Evolutionary conservation across 1,140 invertebrate genomes (phyloP), one percentile per base, ranked within the genome.

Genomic region (Akabosia matsudoensis): DNA sequence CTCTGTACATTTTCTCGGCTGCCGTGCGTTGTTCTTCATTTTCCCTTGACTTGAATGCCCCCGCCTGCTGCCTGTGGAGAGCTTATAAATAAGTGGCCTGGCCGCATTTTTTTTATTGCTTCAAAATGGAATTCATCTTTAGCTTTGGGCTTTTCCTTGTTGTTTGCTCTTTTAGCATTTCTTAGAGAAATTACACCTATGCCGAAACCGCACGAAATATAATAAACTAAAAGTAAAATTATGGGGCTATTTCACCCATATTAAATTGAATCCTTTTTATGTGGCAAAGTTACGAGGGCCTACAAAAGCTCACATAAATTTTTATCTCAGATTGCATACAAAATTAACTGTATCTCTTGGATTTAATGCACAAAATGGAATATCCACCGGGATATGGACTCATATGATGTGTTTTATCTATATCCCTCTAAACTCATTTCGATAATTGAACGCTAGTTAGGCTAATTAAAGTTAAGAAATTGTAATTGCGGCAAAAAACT

Each of bases 61-160:
- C 61, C 61, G 61, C 30, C 28, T 22, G 61, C 30, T 67, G 61
- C 61, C 61, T 31, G 30, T 30, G 31, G 61, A 28, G 26, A 67
- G 61, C 61, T 67, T 67, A 28, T 67, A 31, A 67, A 67, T 67
- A 67, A 67, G 61, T 31, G 61, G 24, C 1, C 61, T 67, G 61
- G 31, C 61, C 61, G 31, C 61, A 67, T 67, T 67, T 56, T n/a
- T n/a, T n/a, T 67, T 67, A 67, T 67, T 28, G 61, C 61, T n/a
- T 14, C 24, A 67, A 67, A 67, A 67, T 67, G 31, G 31, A 24
- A 67, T 67, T 67, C 61, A 31, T 67, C 28, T 67, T 67, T 67
- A 30, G 31, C 61, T n/a, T n/a, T 30, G 28, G 24, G 24, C 4
- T 67, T 30, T 67, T 31, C 1, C 31, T 67, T 3, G 7, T 22